These are phyloP conservation scores for Colinus virginianus DNA, from an alignment of 2,113 vertebrate genomes.

Conservation along the genomic window DNA sequence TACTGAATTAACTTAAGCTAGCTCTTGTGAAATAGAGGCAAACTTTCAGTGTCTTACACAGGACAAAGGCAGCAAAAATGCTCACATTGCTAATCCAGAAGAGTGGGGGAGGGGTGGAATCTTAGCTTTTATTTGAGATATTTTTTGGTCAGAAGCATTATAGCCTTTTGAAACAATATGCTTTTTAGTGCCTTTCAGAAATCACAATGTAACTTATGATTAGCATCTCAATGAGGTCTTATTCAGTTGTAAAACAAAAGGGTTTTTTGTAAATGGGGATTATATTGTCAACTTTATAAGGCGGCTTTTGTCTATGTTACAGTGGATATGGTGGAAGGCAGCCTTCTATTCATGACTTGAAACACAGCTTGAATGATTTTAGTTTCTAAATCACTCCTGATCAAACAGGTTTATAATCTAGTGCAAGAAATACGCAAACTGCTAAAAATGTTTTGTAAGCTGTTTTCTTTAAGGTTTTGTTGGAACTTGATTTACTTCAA, in stretches of 20 bases:
- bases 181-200: conserved; percentile 74
- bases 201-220: conserved; percentile 78
- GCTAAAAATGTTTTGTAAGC: conserved; percentile 19
- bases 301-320: conserved; percentile 77
- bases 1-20: background rate
- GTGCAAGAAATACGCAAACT: conserved; percentile 17
- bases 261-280: conserved; percentile 73
- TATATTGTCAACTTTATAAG: conserved; percentile 80
- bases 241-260: conserved; percentile 82
- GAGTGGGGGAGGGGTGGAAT: background rate
- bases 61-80: background rate
- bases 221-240: conserved; percentile 82
- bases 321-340: conserved; percentile 72
- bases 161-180: conserved; percentile 73
- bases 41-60: background rate
- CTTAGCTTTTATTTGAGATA: background rate
- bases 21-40: background rate
- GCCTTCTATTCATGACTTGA: conserved; percentile 59
- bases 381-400: conserved; percentile 11
- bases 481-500: background rate
- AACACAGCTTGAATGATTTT: conserved; percentile 53
- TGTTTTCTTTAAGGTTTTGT: background rate
- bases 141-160: conserved; percentile 54
- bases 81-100: background rate
- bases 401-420: conserved; percentile 25